Evolutionary conservation across 2,888 invertebrate genomes (phyloP), one percentile per base, ranked within the genome.

Genomic region (Aphidoletes aphidimyza): DNA sequence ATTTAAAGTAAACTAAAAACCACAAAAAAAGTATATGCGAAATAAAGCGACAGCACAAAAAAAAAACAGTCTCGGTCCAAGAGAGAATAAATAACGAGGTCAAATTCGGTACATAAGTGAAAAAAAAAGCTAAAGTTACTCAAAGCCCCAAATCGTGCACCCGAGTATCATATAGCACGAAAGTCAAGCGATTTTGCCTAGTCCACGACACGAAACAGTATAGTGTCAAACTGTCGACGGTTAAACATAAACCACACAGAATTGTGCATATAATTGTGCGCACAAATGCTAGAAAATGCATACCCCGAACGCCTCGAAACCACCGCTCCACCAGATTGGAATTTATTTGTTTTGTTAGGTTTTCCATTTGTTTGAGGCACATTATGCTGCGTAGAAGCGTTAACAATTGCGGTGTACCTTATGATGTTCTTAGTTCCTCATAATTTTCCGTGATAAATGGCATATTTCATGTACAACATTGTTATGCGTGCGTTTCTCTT

Each of bases 11-110:
- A n/a, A n/a, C n/a, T n/a, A n/a, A n/a, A n/a, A n/a, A n/a, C n/a
- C n/a, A n/a, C n/a, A n/a, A n/a, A n/a, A n/a, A n/a, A n/a, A n/a
- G n/a, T n/a, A n/a, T n/a, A 47, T 39, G 47, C 47, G 17, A 47
- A 14, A 54, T 22, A 5, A 39, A 39, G 11, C 39, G 39, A 39
- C 39, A 8, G 39, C 5, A 8, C 6, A 11, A 8, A 39, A 54
- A 22, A 54, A 54, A 22, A 22, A 3, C 22, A 54, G 22, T 22
- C 34, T 14, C 69, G 69, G 69, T 30, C 69, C 69, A 69, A 69
- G 69, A 11, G 69, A 69, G 30, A 69, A n/a, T n/a, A n/a, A 69
- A 30, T 69, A 69, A 69, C 69, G 69, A 69, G 69, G 69, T 69
- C 69, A 69, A 69, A 30, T 22, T n/a, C 9, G 54, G 54, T 30